phyloP scores from a whole-genome alignment of 2,113 vertebrate species.

The Romanogobio albipinnatus region DNA sequence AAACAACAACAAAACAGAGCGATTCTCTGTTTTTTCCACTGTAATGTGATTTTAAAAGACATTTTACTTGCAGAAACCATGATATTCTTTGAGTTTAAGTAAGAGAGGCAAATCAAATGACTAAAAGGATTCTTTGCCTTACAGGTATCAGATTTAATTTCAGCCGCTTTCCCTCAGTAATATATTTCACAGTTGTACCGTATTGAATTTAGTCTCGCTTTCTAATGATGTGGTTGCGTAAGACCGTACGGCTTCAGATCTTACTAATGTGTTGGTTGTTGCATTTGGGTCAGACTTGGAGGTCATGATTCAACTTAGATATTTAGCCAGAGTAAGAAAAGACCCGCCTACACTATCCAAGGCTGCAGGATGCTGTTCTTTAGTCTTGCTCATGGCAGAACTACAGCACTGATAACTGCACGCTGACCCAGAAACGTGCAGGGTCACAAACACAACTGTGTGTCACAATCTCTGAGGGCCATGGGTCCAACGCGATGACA shows the following conservation, averaged over 20 bases:
- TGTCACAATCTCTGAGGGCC: slow-evolving; percentile 23
- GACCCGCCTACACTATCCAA: slow-evolving; percentile 14
- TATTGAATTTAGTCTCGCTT: slow-evolving; percentile 3
- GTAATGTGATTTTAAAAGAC: slow-evolving; percentile 14
- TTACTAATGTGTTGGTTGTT: slow-evolving; percentile 32
- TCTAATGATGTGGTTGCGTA: slow-evolving; percentile 12
- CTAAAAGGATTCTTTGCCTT: slow-evolving; percentile 28
- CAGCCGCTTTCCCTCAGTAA: slow-evolving; percentile 21
- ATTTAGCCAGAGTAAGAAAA: slow-evolving; percentile 12
- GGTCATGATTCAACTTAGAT: slow-evolving; percentile 26
- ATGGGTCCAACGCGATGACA: slow-evolving; percentile 10
- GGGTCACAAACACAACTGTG: slow-evolving; percentile 20
- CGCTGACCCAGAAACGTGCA: slow-evolving; percentile 41
- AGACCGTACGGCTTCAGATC: not conserved
- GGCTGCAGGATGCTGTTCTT: not conserved
- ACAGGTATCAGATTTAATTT: slow-evolving; percentile 19
- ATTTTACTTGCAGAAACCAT: not conserved
- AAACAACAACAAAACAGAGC: not conserved
- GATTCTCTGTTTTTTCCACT: not conserved
- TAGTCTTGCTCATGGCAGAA: not conserved
- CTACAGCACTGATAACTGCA: slow-evolving; percentile 33
- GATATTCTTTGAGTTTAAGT: slow-evolving; percentile 2
- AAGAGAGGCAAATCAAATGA: slow-evolving; percentile 20
- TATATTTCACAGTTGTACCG: slow-evolving; percentile 10
- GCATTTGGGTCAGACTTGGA: slow-evolving; percentile 26